phyloP scores from a whole-genome alignment of 2,113 vertebrate species.

The Noctilio leporinus region DNA sequence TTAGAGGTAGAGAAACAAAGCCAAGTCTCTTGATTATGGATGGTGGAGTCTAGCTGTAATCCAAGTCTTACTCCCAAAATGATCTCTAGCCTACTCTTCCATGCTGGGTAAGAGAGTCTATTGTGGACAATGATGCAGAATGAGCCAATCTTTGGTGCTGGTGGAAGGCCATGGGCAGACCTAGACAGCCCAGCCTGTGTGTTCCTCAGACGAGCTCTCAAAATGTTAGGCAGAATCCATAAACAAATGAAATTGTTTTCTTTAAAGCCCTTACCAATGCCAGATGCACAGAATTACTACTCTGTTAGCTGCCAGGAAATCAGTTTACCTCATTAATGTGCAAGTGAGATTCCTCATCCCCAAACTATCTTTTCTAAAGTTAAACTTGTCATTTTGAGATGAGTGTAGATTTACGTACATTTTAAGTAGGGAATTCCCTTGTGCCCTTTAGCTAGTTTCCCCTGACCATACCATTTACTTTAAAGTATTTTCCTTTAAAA shows the following conservation, averaged over 20 bases:
- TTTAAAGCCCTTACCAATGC: neutral
- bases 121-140: neutral
- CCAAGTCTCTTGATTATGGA: neutral
- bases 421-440: neutral
- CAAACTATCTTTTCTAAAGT: neutral
- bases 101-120: neutral
- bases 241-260: neutral
- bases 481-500: neutral
- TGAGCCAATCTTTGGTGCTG: neutral
- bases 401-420: neutral
- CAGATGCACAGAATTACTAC: neutral
- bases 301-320: neutral
- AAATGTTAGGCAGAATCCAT: neutral
- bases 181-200: neutral
- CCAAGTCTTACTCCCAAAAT: neutral
- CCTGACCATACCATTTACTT: neutral
- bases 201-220: neutral
- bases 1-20: neutral
- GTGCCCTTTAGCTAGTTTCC: neutral
- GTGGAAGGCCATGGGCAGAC: neutral
- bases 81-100: neutral
- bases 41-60: neutral
- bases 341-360: neutral
- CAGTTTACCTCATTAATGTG: neutral
- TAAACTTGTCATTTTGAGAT: conserved; percentile 27